phyloP scores from a whole-genome alignment of 2,888 invertebrate genomes.

The Clepsis dumicolana region DNA sequence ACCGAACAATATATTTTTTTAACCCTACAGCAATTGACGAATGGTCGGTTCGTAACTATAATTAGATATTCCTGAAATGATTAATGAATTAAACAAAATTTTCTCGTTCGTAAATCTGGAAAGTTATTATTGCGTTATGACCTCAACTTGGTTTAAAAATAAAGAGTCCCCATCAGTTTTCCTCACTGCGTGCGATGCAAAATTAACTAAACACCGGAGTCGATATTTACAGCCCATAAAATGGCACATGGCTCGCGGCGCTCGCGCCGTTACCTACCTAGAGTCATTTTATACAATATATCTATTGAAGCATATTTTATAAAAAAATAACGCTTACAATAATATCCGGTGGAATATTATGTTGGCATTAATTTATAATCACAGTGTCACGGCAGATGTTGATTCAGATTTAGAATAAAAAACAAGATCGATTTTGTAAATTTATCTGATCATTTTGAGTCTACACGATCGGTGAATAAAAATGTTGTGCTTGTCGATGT shows the following conservation, averaged over 20 bases:
- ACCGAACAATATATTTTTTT: too few species aligned
- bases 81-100: conserved; percentile 12
- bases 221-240: conserved; percentile 82
- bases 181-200: conserved; percentile 55
- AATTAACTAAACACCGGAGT: conserved; percentile 66
- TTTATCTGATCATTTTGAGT: conserved; percentile 46
- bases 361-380: conserved; percentile 68
- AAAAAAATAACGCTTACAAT: conserved; percentile 67
- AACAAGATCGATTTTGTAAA: conserved; percentile 49
- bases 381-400: conserved; percentile 72
- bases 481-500: conserved; percentile 30
- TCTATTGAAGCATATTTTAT: conserved; percentile 56
- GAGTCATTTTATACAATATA: conserved; percentile 48
- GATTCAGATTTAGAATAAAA: conserved; percentile 62
- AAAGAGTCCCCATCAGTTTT: conserved; percentile 61
- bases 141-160: conserved; percentile 70
- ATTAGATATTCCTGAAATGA: not conserved
- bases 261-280: conserved; percentile 55
- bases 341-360: conserved; percentile 75
- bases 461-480: conserved; percentile 29
- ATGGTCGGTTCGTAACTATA: not conserved
- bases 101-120: conserved; percentile 19
- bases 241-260: conserved; percentile 58
- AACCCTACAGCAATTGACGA: not conserved
- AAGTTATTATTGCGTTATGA: conserved; percentile 56